Evolutionary conservation across 2,113 vertebrate genomes (phyloP).

Genomic region (Pomatorhinus ruficollis): DNA sequence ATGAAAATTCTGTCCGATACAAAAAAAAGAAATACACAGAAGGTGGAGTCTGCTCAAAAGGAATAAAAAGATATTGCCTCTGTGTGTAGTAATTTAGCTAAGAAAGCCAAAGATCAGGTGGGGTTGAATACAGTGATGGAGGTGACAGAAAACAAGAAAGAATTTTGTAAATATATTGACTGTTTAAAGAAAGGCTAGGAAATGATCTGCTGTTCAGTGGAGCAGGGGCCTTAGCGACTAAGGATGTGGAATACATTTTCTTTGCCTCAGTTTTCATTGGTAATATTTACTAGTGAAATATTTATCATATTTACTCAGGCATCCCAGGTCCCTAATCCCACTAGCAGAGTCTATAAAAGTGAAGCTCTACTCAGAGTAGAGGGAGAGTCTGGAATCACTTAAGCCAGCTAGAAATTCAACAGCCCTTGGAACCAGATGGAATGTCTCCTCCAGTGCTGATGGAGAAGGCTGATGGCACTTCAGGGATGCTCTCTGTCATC

Average conservation of each 20-base stretch:
- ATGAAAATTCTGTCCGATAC: background rate
- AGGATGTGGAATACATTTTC: background rate
- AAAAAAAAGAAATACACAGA: background rate
- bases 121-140: background rate
- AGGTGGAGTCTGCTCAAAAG: background rate
- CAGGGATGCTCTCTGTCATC: background rate
- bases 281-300: background rate
- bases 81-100: background rate
- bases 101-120: background rate
- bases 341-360: background rate
- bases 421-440: background rate
- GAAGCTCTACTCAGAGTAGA: background rate
- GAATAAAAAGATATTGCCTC: background rate
- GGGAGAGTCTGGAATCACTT: background rate
- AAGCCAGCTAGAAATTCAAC: background rate
- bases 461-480: background rate
- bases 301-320: background rate
- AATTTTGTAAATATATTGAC: background rate
- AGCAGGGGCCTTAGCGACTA: background rate
- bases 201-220: background rate
- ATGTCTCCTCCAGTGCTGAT: background rate
- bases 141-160: background rate
- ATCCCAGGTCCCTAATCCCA: background rate
- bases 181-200: background rate
- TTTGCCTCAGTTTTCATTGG: background rate